Base-by-base conservation (phyloP, 2,797 vertebrate genomes). In the Taeniopygia guttata region DNA sequence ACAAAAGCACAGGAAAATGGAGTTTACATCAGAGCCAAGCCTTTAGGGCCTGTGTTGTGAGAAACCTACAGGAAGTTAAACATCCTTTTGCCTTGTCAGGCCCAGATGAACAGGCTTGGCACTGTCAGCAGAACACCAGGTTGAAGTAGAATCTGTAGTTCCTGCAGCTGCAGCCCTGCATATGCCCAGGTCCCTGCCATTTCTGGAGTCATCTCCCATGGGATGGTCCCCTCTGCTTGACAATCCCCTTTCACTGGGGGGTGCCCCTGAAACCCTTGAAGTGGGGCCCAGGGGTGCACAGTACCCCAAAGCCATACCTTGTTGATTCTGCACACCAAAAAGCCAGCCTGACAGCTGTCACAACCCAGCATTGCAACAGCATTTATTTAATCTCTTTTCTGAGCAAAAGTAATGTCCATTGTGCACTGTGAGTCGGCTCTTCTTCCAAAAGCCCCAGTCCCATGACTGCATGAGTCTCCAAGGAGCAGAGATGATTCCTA, bases 401-500 rank as follows among this genome's bases (percentile, higher is more conserved):
- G 25, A 72, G 30, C 18, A 70, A 15, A 52, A 48, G 29, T 25
- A 58, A 60, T 7, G 26, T 18, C 72, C 77, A 7, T 18, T 74
- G 54, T 51, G 36, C 17, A 38, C 43, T 78, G 56, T 5, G 13
- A 82, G 29, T n/a, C 1, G 1, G 29, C 36, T 2, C 1, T 73
- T 70, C 74, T 86, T 69, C 59, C 63, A 87, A 78, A 81, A 91
- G 43, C 29, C 19, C 27, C 60, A 3, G 62, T 56, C 30, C 87
- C 34, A 16, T 42, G 88, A 83, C 42, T 84, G 84, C 68, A 30
- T 5, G 49, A 72, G 69, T 87, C 66, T 92, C 79, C 59, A 36
- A 84, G 86, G 75, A 79, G 45, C 42, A 90, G 81, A 75, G 70
- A 84, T 26, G 90, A 74, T 89, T 94, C 84, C 54, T 89, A 89